phyloP scores from a whole-genome alignment of 2,888 invertebrate genomes.

The Stramonita haemastoma region DNA sequence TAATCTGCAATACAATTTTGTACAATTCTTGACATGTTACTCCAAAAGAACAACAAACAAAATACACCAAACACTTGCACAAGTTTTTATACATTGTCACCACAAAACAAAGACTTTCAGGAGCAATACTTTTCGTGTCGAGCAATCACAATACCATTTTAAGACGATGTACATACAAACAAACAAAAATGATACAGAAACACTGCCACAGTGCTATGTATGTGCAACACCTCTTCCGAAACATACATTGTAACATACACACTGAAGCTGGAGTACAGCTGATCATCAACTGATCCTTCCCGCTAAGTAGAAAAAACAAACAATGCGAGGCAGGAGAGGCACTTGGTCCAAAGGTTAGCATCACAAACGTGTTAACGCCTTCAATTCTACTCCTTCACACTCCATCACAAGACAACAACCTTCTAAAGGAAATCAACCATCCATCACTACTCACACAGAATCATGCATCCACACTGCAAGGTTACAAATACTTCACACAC shows the following conservation, averaged over 20 bases:
- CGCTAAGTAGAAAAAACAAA: conserved; percentile 21
- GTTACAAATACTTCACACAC: background rate
- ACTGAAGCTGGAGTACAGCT: background rate
- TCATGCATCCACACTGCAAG: background rate
- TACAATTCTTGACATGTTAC: background rate
- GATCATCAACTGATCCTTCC: background rate
- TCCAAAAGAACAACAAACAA: background rate
- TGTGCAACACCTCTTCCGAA: too few relatives aligned
- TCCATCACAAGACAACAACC: background rate
- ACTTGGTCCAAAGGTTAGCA: conserved; percentile 53
- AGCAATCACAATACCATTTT: background rate
- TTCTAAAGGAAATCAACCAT: background rate
- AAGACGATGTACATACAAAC: background rate
- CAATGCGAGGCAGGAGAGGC: conserved; percentile 45
- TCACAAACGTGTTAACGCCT: background rate
- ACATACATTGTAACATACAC: background rate
- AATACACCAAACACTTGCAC: background rate
- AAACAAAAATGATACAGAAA: too few relatives aligned
- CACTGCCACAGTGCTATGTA: too few relatives aligned
- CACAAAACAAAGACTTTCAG: background rate
- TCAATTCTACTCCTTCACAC: background rate
- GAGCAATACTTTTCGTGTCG: background rate
- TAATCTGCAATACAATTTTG: conserved; percentile 13
- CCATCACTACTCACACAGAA: background rate
- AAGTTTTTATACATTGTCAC: background rate